phyloP scores from a whole-genome alignment of 2,888 invertebrate genomes.

The Sarcophaga carnaria region DNA sequence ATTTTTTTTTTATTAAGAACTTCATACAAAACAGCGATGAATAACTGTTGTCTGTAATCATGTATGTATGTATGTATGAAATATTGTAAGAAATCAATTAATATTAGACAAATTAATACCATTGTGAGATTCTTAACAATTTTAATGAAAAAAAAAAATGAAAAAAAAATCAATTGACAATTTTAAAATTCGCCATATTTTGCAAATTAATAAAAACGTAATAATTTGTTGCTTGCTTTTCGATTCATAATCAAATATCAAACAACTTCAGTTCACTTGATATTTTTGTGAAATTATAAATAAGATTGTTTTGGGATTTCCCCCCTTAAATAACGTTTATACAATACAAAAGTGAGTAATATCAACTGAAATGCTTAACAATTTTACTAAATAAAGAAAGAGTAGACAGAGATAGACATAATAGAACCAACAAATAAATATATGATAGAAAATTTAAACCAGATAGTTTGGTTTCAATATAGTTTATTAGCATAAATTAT shows the following conservation, averaged over 20 bases:
- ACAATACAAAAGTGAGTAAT: constrained; percentile 48
- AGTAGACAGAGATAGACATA: too few relatives aligned
- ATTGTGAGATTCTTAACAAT: background rate
- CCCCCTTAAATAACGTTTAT: constrained; percentile 17
- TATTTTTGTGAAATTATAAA: too few relatives aligned
- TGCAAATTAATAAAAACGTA: background rate
- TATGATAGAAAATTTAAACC: background rate
- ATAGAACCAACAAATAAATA: too few relatives aligned
- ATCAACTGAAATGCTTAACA: constrained; percentile 6
- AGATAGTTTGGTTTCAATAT: constrained; percentile 11
- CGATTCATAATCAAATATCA: background rate
- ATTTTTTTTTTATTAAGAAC: background rate
- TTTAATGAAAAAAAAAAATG: too few relatives aligned
- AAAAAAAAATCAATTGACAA: too few relatives aligned
- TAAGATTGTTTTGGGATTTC: constrained; percentile 43
- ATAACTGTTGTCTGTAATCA: background rate
- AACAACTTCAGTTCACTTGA: background rate
- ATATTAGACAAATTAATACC: background rate
- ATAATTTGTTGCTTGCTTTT: background rate
- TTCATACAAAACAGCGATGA: background rate
- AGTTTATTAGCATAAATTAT: constrained; percentile 37
- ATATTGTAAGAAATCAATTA: background rate
- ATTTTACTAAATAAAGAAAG: constrained; percentile 30
- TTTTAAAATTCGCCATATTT: background rate
- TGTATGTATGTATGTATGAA: background rate